Percentiles rank a stretch among this genome's conserved stretches.
Evolutionary conservation across 2,888 invertebrate genomes (phyloP).

Genomic region (Dorcus hopei): DNA sequence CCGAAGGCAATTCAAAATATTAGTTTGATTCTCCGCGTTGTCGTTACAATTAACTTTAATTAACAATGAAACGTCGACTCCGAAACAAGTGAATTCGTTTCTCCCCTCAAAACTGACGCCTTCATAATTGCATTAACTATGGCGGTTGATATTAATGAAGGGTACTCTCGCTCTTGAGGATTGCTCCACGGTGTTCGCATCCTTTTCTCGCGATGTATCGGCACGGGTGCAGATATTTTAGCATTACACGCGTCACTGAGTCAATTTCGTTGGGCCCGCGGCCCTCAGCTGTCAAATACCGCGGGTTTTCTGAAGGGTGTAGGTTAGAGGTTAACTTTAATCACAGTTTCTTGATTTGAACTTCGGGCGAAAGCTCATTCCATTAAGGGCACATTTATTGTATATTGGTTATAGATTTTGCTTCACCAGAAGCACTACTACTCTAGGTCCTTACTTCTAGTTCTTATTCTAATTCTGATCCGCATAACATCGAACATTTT

Average conservation of each 20-base stretch:
- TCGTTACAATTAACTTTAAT: constrained; percentile 37
- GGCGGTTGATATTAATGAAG: constrained; percentile 24
- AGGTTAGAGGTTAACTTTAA: constrained; percentile 29
- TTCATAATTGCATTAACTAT: constrained; percentile 25
- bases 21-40: constrained; percentile 30
- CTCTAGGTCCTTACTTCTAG: no score
- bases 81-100: constrained; percentile 31
- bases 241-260: constrained; percentile 40
- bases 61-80: constrained; percentile 33
- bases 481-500: no score
- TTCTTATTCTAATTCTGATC: no score
- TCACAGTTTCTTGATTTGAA: constrained; percentile 30
- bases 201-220: constrained; percentile 22
- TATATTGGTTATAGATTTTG: neutral
- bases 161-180: constrained; percentile 16
- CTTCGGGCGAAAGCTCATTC: constrained; percentile 20
- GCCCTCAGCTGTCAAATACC: constrained; percentile 36
- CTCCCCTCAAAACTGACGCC: constrained; percentile 22
- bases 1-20: constrained; percentile 27
- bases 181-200: neutral
- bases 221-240: constrained; percentile 27
- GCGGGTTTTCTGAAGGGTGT: constrained; percentile 21
- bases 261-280: constrained; percentile 38
- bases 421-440: no score
- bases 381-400: constrained; percentile 12